Evolutionary conservation across 92 coral and sea anemone species (phyloP), one percentile per base, ranked within the genome.

Genomic region (Blastomussa wellsi): DNA sequence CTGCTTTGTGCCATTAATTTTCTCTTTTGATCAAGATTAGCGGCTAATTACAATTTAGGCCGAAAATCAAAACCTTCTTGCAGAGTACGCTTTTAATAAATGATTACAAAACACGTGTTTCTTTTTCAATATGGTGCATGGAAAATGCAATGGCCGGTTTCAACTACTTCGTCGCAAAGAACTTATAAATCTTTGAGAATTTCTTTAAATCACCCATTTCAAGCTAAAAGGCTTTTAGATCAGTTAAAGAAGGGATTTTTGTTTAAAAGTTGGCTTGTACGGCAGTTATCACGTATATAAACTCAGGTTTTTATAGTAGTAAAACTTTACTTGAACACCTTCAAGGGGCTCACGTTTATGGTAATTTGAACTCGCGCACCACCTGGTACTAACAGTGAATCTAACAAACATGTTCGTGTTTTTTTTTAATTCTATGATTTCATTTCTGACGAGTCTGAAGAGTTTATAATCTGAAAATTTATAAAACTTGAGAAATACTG

Each of bases 21-120:
- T 31, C 59, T 83, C 39, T 83, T 71, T 64, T 74, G 71, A 42
- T 75, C 80, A 60, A 71, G 87, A 83, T 83, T 37, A 74, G 51
- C 32, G 73, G 48, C 81, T 83, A 28, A 83, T 74, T 53, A 81
- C 44, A 51, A 71, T 82, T 82, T 82, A 38, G 39, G 36, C 86
- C 70, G 62, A 82, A 70, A 35, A 52, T 80, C 84, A 80, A 66
- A 80, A 80, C 78, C 59, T 1, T 47, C 69, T 52, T 51, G 47
- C 79, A 49, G 38, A 70, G 36, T 6, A 14, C 38, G 41, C 37
- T 70, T 82, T 82, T 36, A 53, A 82, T 82, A 49, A 82, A 71
- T 49, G 39, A 82, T 82, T 52, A 32, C 14, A 72, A 81, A 36
- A 53, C 71, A 51, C 78, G n/a, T 32, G 39, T 26, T 42, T 47